Percentiles rank a stretch among this genome's conserved stretches.
These are phyloP conservation scores for Pseudococcus jackbeardsleyi DNA, from an alignment of 2,888 invertebrate genomes.

Conservation along the genomic window DNA sequence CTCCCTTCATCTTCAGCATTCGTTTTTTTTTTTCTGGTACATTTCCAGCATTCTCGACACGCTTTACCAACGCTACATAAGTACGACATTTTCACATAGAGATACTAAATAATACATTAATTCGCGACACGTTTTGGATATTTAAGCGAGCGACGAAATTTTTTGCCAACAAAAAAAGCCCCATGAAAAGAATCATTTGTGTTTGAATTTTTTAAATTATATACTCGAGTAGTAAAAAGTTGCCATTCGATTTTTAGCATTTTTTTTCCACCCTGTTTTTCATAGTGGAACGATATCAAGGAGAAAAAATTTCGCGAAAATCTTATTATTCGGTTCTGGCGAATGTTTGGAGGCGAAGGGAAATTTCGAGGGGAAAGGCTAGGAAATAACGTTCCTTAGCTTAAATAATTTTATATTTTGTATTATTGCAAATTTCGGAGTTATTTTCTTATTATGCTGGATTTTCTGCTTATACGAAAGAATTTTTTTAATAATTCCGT, in stretches of 20 bases:
- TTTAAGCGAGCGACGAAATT: conserved; percentile 1
- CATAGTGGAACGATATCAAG: background rate
- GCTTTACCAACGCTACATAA: conserved; percentile 22
- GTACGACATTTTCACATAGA: conserved; percentile 40
- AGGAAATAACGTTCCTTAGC: background rate
- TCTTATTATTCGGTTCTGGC: background rate
- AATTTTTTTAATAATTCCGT: background rate
- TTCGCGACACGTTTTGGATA: conserved; percentile 35
- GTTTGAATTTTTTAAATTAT: conserved; percentile 36
- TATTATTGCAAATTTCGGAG: background rate
- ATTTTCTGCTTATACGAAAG: background rate
- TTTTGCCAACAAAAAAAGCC: background rate
- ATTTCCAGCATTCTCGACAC: conserved; percentile 23
- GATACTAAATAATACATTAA: conserved; percentile 41
- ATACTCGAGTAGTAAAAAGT: background rate
- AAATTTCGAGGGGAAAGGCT: background rate
- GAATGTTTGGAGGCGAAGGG: background rate
- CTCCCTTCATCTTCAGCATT: background rate
- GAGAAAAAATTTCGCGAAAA: background rate
- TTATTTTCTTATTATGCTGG: background rate
- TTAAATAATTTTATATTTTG: background rate
- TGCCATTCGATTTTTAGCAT: conserved; percentile 10
- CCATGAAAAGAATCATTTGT: conserved; percentile 11
- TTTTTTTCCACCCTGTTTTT: background rate
- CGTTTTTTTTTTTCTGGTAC: background rate